Evolutionary conservation across 2,888 invertebrate genomes (phyloP).

Genomic region (Meteorus colon): DNA sequence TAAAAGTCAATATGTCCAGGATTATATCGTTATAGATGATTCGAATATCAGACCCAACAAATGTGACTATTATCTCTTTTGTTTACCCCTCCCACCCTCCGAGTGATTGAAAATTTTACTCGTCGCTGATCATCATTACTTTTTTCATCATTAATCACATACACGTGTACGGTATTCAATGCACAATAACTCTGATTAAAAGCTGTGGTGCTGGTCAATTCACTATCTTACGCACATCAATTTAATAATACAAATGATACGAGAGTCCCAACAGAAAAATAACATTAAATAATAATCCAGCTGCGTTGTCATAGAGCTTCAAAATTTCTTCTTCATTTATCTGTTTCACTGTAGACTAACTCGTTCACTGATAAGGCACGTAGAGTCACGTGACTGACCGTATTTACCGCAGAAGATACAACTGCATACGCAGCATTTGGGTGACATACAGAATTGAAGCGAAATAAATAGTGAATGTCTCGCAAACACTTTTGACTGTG

Average conservation of each 20-base stretch:
- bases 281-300: constrained; percentile 53
- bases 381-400: neutral
- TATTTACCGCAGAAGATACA: neutral
- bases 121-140: neutral
- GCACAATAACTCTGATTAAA: neutral
- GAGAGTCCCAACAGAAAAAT: constrained; percentile 57
- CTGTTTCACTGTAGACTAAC: constrained; percentile 48
- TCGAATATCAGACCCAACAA: neutral
- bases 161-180: constrained; percentile 23
- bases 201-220: constrained; percentile 24
- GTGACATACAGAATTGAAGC: neutral
- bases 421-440: neutral
- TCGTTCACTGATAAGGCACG: constrained; percentile 62
- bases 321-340: constrained; percentile 22
- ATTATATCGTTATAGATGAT: constrained; percentile 48
- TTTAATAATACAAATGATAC: constrained; percentile 41
- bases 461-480: constrained; percentile 6
- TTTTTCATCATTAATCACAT: constrained; percentile 21
- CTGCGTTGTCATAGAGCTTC: constrained; percentile 44
- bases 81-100: too few species aligned
- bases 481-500: too few species aligned
- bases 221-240: constrained; percentile 43
- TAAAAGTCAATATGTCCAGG: constrained; percentile 71
- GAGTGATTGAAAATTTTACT: neutral
- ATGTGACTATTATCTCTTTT: too few species aligned